phyloP scores from a whole-genome alignment of 2,888 invertebrate species.

The Trachelus troglodyta region DNA sequence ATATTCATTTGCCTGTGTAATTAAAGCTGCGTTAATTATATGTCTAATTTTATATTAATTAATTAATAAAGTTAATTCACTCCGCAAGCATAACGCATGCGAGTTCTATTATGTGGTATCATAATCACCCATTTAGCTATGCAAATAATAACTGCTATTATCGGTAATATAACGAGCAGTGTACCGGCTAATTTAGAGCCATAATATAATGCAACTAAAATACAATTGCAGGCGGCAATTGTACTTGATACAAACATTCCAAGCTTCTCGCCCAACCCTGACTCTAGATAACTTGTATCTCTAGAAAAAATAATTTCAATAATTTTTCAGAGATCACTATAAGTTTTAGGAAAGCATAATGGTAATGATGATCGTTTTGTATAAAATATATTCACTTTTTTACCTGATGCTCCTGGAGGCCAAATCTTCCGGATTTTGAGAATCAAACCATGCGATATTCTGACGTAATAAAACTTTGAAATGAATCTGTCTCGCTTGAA shows the following conservation, averaged over 20 bases:
- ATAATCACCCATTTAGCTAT: conserved; percentile 55
- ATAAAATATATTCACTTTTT: neutral
- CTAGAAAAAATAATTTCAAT: conserved; percentile 8
- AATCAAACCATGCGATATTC: conserved; percentile 22
- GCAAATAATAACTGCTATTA: conserved; percentile 57
- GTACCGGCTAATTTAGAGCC: conserved; percentile 68
- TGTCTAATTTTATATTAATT: no score
- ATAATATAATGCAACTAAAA: conserved; percentile 62
- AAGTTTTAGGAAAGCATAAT: neutral
- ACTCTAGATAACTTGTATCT: conserved; percentile 18
- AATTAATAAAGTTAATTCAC: no score
- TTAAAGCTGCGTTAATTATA: conserved; percentile 13
- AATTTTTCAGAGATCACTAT: neutral
- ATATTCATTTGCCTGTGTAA: conserved; percentile 41
- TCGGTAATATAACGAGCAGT: conserved; percentile 62
- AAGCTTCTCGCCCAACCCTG: conserved; percentile 28
- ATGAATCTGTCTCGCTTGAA: conserved; percentile 19
- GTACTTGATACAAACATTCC: conserved; percentile 25
- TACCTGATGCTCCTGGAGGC: conserved; percentile 23
- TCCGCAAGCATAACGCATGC: no score
- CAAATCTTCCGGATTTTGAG: conserved; percentile 20
- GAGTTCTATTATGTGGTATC: no score
- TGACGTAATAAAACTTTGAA: conserved; percentile 23
- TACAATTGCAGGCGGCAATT: conserved; percentile 47
- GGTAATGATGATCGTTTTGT: neutral